Percentiles rank a stretch among this genome's conserved stretches.
phyloP scores from a whole-genome alignment of 2,888 invertebrate species.

The Bombylius discolor region DNA sequence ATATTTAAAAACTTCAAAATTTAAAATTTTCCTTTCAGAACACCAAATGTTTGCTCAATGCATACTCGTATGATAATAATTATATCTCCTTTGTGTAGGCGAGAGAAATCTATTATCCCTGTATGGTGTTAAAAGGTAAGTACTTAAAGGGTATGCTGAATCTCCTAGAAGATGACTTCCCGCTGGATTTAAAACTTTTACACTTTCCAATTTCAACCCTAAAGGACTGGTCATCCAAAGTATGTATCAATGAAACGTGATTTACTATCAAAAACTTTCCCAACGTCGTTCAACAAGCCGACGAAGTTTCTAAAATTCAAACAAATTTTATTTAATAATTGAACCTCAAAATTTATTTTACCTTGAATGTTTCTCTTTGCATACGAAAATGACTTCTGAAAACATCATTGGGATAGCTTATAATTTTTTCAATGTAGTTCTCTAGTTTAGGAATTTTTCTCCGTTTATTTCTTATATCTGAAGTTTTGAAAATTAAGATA shows the following conservation, averaged over 20 bases:
- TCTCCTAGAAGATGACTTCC: not conserved
- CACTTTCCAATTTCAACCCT: not conserved
- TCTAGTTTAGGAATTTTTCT: no score
- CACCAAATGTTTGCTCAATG: constrained; percentile 1
- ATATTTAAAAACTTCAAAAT: not conserved
- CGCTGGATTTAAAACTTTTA: not conserved
- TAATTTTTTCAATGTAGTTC: no score
- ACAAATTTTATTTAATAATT: no score
- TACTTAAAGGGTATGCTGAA: not conserved
- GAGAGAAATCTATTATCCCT: not conserved
- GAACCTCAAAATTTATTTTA: no score
- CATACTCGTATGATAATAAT: not conserved
- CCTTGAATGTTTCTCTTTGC: no score
- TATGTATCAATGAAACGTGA: not conserved
- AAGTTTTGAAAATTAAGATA: no score
- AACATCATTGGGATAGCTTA: no score
- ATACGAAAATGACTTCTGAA: no score
- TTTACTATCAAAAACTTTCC: no score
- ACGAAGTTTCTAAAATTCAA: no score
- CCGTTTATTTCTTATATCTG: no score
- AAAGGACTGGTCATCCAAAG: not conserved
- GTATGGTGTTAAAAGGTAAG: not conserved
- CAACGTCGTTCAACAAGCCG: no score
- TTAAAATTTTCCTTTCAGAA: not conserved
- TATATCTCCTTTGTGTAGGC: not conserved